Evolutionary conservation across 2,888 invertebrate genomes (phyloP), one percentile per base, ranked within the genome.

Genomic region (Microdon myrmicae): DNA sequence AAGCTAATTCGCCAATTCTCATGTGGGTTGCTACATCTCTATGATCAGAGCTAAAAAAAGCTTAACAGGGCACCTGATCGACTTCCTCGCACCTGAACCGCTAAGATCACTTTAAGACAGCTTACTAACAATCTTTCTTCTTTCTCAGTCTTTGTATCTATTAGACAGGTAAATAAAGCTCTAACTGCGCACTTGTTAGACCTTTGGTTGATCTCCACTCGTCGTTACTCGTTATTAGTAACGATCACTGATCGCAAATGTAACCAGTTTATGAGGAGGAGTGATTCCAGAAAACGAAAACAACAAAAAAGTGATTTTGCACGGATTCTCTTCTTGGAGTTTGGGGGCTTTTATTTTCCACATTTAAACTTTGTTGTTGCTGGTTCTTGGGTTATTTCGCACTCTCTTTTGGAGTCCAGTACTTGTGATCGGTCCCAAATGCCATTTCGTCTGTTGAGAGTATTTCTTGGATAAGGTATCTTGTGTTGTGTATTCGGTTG

Each of bases 191-290:
- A 58, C 56, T 64, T 64, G 45, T 51, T 51, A 17, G 22, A 22
- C 20, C 29, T 37, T 19, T 38, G 31, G 28, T 25, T n/a, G 25
- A 22, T 44, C 51, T 49, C 10, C 19, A 7, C 12, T n/a, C 22
- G 35, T 23, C 28, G 31, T 41, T n/a, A n/a, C n/a, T n/a, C n/a
- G n/a, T n/a, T n/a, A n/a, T n/a, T n/a, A n/a, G n/a, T n/a, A n/a
- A 35, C 43, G 22, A 44, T 41, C 38, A 25, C 38, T 51, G 23
- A 49, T 38, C n/a, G n/a, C n/a, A 41, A 29, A 29, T 38, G 37
- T 35, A 60, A 60, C 59, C 59, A 60, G 59, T 60, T 60, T 64
- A 53, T n/a, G n/a, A n/a, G n/a, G n/a, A n/a, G n/a, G n/a, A n/a
- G n/a, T n/a, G n/a, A n/a, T n/a, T n/a, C n/a, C n/a, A n/a, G n/a